These are phyloP conservation scores for Mesoclemmys tuberculata DNA, from an alignment of 2,113 vertebrate species.

Conservation along the genomic window DNA sequence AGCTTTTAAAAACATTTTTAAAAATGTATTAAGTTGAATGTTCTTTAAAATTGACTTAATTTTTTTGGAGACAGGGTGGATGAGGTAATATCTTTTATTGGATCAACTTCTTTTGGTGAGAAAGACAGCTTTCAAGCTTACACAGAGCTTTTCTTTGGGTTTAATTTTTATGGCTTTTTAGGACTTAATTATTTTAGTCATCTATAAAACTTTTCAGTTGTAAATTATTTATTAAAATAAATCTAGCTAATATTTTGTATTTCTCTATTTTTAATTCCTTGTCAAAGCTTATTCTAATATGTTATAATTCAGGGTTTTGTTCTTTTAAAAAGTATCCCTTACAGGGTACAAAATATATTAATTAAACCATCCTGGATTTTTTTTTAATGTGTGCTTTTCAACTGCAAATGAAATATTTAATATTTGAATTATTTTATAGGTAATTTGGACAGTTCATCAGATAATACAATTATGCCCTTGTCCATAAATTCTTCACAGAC, in stretches of 20 bases:
- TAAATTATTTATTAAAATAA: background rate
- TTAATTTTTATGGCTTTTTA: background rate
- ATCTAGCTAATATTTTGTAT: background rate
- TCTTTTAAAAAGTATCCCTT: background rate
- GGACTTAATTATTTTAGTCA: background rate
- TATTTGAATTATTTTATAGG: constrained; percentile 52
- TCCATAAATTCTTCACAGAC: constrained; percentile 41
- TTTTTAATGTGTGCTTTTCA: background rate
- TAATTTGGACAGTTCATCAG: constrained; percentile 42
- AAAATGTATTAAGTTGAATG: background rate
- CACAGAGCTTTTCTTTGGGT: background rate
- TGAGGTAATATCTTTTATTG: background rate
- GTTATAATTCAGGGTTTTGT: background rate
- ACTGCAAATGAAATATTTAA: background rate
- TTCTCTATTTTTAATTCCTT: background rate
- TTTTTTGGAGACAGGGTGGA: background rate
- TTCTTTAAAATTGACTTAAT: background rate
- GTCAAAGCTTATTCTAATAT: background rate
- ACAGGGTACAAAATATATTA: background rate
- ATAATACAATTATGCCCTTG: constrained; percentile 61
- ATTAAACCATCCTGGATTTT: background rate
- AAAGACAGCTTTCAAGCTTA: background rate
- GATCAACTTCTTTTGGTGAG: background rate
- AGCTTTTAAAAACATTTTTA: background rate
- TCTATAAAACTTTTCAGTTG: background rate